Conservation (phyloP, 2,797 vertebrate species). For the Phalanger gymnotis region DNA sequence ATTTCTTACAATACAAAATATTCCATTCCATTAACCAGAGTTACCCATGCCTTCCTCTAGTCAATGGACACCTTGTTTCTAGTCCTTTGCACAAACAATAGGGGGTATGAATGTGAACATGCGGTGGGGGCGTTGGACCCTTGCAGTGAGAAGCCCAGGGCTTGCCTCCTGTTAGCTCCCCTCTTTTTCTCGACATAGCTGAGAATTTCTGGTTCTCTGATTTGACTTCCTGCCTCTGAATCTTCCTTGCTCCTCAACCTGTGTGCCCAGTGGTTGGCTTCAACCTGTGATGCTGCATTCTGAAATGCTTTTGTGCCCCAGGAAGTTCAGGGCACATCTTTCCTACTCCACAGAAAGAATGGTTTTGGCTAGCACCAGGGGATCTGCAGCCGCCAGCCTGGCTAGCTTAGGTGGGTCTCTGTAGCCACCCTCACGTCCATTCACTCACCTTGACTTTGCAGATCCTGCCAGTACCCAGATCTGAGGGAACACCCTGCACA, state of each 20-base stretch:
- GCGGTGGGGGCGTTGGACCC: no score
- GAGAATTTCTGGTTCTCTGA: background rate
- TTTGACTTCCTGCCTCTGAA: background rate
- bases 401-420: background rate
- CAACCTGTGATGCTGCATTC: background rate
- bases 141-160: background rate
- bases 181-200: background rate
- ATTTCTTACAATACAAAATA: background rate
- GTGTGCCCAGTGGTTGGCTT: background rate
- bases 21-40: background rate
- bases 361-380: background rate
- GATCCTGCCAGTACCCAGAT: background rate
- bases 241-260: background rate
- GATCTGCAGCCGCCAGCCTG: background rate
- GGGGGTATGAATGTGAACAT: background rate
- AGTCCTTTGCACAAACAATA: no score
- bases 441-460: background rate
- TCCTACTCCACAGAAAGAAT: background rate
- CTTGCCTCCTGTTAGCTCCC: background rate
- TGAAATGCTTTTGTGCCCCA: background rate
- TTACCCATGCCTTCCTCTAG: background rate
- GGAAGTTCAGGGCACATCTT: background rate
- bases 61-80: background rate
- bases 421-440: background rate
- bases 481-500: background rate